phyloP scores from a whole-genome alignment of 37 sponge, comb jelly and placozoan genomes.

The Hexactinellida sp. region DNA sequence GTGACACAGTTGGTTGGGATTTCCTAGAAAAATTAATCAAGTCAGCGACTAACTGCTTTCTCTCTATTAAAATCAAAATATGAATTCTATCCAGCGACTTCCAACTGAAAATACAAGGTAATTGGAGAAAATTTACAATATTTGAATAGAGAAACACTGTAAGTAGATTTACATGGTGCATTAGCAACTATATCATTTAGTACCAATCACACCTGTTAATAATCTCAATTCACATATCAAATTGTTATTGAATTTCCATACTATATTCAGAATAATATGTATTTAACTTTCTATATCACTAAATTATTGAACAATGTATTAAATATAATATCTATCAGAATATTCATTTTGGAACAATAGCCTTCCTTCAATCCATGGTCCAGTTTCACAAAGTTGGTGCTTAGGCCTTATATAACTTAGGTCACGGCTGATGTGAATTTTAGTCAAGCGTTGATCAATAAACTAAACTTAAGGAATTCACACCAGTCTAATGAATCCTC shows the following conservation, averaged over 20 bases:
- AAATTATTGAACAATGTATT: not conserved
- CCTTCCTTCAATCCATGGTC: conserved; percentile 9
- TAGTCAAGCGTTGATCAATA: too few relatives aligned
- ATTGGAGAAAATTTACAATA: not conserved
- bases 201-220: not conserved
- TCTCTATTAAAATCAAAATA: not conserved
- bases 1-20: conserved; percentile 9
- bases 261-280: conserved; percentile 2
- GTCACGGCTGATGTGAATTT: not conserved
- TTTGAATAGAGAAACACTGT: not conserved
- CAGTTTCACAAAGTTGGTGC: conserved; percentile 7
- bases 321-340: not conserved
- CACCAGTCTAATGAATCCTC: too few relatives aligned
- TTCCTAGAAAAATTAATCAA: conserved; percentile 3
- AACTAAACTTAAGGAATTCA: too few relatives aligned
- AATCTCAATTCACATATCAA: not conserved
- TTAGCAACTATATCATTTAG: not conserved
- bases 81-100: not conserved
- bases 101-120: conserved; percentile 6
- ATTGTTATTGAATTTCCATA: not conserved
- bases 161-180: conserved; percentile 2
- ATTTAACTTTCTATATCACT: not conserved
- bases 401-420: not conserved
- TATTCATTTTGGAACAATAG: not conserved
- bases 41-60: conserved; percentile 3